These are phyloP conservation scores for Cataglyphis altisquamis DNA, from an alignment of 2,888 invertebrate genomes.

Conservation along the genomic window DNA sequence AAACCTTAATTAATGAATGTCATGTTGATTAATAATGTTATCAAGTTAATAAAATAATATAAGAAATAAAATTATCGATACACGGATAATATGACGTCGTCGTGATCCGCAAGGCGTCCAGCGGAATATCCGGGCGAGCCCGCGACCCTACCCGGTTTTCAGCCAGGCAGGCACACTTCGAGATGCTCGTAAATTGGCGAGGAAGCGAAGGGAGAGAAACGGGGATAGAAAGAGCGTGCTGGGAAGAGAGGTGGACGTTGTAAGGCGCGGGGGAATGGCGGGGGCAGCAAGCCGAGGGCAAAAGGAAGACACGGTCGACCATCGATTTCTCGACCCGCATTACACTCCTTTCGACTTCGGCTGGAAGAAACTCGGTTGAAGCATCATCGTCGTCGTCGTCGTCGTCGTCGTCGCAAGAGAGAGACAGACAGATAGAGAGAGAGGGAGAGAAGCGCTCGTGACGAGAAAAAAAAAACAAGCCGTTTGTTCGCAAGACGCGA, in stretches of 20 bases:
- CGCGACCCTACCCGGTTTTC: constrained; percentile 66
- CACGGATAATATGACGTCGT: constrained; percentile 38
- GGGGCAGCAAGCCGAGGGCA: constrained; percentile 38
- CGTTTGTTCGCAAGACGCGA: constrained; percentile 49
- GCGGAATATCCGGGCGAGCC: constrained; percentile 61
- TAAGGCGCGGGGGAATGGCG: constrained; percentile 37
- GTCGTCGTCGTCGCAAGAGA: background rate
- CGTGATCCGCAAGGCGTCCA: constrained; percentile 26
- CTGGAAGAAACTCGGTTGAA: constrained; percentile 69
- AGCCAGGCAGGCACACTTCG: constrained; percentile 65
- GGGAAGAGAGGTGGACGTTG: constrained; percentile 51
- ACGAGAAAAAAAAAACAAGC: constrained; percentile 22
- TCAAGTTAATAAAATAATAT: background rate
- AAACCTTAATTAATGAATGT: background rate
- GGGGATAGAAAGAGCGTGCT: constrained; percentile 52
- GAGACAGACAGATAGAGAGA: background rate
- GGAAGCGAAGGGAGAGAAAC: constrained; percentile 59
- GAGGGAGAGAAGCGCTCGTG: constrained; percentile 27
- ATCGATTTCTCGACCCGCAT: constrained; percentile 79
- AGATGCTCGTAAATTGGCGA: constrained; percentile 76
- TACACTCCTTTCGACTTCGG: constrained; percentile 72
- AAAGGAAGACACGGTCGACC: constrained; percentile 64
- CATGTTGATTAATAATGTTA: background rate
- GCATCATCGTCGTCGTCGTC: constrained; percentile 23
- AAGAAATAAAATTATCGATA: constrained; percentile 42